Percentiles rank a stretch among this genome's conserved stretches.
Evolutionary conservation across 2,797 vertebrate species (phyloP).

Genomic region (Holocentrus rufus): DNA sequence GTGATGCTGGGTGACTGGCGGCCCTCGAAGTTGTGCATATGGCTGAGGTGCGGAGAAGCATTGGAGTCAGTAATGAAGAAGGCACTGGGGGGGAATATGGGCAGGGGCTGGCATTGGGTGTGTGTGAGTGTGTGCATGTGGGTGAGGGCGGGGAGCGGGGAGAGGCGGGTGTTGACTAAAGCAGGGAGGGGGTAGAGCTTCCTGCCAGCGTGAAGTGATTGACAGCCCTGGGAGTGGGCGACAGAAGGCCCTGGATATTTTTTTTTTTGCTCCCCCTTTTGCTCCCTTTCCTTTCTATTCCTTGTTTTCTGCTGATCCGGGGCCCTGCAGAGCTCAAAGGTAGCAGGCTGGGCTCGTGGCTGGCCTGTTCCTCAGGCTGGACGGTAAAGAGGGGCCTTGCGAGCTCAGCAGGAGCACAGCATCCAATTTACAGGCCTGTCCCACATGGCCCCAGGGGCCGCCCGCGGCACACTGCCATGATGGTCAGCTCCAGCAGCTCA

Average conservation of each 20-base stretch:
- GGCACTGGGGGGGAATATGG: constrained; percentile 75
- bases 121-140: constrained; percentile 36
- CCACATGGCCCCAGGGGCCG: constrained; percentile 88
- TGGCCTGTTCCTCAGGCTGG: constrained; percentile 85
- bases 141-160: constrained; percentile 35
- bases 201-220: constrained; percentile 79
- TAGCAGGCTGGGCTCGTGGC: constrained; percentile 81
- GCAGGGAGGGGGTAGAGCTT: constrained; percentile 70
- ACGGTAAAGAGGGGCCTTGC: constrained; percentile 80
- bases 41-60: constrained; percentile 88
- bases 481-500: constrained; percentile 90
- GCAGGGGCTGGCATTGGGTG: constrained; percentile 63
- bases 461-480: constrained; percentile 89
- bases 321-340: constrained; percentile 83
- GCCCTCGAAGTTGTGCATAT: constrained; percentile 93
- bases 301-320: constrained; percentile 78
- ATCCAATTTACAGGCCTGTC: constrained; percentile 96
- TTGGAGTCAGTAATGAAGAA: constrained; percentile 91
- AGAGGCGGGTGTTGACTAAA: constrained; percentile 81
- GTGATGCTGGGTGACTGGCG: constrained; percentile 91
- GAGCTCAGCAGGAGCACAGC: constrained; percentile 88
- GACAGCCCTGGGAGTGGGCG: constrained; percentile 85
- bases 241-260: constrained; percentile 74
- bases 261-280: constrained; percentile 1
- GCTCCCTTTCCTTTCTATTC: constrained; percentile 48